Conservation (phyloP, 1,140 invertebrate species). For the Chrysopa pallens region DNA sequence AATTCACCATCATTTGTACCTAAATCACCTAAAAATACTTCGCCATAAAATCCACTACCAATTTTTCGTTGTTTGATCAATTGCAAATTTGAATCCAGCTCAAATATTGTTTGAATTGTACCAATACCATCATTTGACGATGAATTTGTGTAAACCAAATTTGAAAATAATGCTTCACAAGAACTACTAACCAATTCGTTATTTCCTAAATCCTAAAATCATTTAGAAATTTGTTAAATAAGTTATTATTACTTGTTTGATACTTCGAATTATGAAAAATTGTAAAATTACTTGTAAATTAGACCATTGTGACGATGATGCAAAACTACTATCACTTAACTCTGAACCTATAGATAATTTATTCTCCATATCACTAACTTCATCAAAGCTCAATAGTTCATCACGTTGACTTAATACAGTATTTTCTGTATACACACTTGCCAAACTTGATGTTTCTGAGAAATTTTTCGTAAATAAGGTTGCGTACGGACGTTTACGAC, state of each 20-base stretch:
- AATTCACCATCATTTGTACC: slow-evolving; percentile 28
- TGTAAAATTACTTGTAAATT: too few species aligned
- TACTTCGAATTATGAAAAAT: too few species aligned
- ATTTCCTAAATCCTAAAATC: slow-evolving; percentile 4
- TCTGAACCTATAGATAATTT: slow-evolving; percentile 6
- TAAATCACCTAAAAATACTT: slow-evolving; percentile 44
- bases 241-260: too few species aligned
- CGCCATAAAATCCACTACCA: slow-evolving; percentile 51
- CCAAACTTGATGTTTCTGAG: slow-evolving; percentile 7
- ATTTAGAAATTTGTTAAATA: slow-evolving; percentile 4
- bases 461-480: slow-evolving; percentile 26
- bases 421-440: slow-evolving; percentile 1
- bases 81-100: slow-evolving; percentile 28
- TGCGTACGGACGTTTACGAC: slow-evolving; percentile 36
- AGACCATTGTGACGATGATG: background rate
- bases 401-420: background rate
- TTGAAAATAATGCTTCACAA: slow-evolving; percentile 16
- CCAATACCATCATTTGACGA: slow-evolving; percentile 19
- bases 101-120: slow-evolving; percentile 20
- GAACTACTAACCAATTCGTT: slow-evolving; percentile 9
- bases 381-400: background rate
- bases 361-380: background rate
- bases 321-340: slow-evolving; percentile 8
- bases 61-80: slow-evolving; percentile 38
- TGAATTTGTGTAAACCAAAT: slow-evolving; percentile 15